Evolutionary conservation across 2,113 vertebrate genomes (phyloP), one percentile per base, ranked within the genome.

Genomic region (Tupaia tana): DNA sequence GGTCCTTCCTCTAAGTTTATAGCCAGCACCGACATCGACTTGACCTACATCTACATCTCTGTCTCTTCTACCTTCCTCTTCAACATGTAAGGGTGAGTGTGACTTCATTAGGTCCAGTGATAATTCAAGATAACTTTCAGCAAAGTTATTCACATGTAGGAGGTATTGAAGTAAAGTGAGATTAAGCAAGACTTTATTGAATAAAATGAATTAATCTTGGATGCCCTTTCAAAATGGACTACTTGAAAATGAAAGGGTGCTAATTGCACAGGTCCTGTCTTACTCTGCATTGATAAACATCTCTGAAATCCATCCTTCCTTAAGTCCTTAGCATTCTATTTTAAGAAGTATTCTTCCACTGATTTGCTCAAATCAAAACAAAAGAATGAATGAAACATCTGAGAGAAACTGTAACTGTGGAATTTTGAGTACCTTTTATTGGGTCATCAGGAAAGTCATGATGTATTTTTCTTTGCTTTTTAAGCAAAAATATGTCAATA

Each of bases 321-420:
- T 18, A 81, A 86, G 18, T 85, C 61, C 61, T 92, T 24, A 80
- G 77, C 12, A 31, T 29, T 3, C 9, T 9, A 34, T 59, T 89
- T 83, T 67, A 84, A 61, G 70, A 69, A 9, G 9, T 9, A 18
- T n/a, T 18, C 31, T 61, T 16, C 27, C 18, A 66, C 3, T 8
- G 16, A 86, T 67, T 71, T 81, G 24, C 15, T 94, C 78, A 89
- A 89, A 64, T 91, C 6, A 88, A 71, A 91, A 86, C 6, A 15
- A 54, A 89, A 80, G 9, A 79, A 63, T 85, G 4, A 66, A 6
- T 74, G 4, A 91, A 78, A 63, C 15, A 63, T 0, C 0, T 66
- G 31, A 67, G 9, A 71, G 9, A 56, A 71, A n/a, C 43, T 78
- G 24, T 77, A 80, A 71, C 78, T 70, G 31, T 54, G 3, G 43